phyloP scores from a whole-genome alignment of 2,888 invertebrate species.

The Eremobia ochroleuca region DNA sequence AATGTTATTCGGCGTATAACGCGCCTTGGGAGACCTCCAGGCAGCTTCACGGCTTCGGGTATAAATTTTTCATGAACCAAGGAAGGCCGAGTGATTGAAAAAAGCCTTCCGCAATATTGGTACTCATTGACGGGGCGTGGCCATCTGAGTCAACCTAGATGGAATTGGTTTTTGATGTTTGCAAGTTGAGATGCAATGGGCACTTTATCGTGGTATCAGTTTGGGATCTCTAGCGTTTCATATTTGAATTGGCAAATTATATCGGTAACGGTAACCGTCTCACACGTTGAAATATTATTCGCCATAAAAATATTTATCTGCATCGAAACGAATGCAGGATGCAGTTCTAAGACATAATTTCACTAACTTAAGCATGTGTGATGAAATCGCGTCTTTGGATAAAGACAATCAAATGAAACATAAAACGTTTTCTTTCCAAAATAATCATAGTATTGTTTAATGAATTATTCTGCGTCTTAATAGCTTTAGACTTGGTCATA shows the following conservation, averaged over 20 bases:
- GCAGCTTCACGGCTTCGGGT: slow-evolving; percentile 69
- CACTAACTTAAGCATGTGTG: neutral
- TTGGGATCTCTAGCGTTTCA: neutral
- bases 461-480: slow-evolving; percentile 1
- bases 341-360: neutral
- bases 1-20: slow-evolving; percentile 86
- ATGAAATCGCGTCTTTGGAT: neutral
- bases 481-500: neutral
- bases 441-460: neutral
- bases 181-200: slow-evolving; percentile 21
- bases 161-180: slow-evolving; percentile 53
- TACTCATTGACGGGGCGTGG: slow-evolving; percentile 76
- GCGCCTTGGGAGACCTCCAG: slow-evolving; percentile 79
- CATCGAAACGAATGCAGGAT: neutral
- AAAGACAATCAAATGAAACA: neutral
- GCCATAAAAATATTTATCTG: neutral
- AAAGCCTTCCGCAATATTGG: slow-evolving; percentile 83
- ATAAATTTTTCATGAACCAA: slow-evolving; percentile 90
- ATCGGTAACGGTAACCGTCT: no score
- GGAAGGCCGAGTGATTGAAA: slow-evolving; percentile 86
- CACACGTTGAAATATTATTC: neutral
- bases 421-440: neutral
- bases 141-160: slow-evolving; percentile 48
- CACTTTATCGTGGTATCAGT: neutral
- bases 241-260: neutral